These are phyloP conservation scores for Hypena proboscidalis DNA, from an alignment of 2,888 invertebrate species.

Conservation along the genomic window DNA sequence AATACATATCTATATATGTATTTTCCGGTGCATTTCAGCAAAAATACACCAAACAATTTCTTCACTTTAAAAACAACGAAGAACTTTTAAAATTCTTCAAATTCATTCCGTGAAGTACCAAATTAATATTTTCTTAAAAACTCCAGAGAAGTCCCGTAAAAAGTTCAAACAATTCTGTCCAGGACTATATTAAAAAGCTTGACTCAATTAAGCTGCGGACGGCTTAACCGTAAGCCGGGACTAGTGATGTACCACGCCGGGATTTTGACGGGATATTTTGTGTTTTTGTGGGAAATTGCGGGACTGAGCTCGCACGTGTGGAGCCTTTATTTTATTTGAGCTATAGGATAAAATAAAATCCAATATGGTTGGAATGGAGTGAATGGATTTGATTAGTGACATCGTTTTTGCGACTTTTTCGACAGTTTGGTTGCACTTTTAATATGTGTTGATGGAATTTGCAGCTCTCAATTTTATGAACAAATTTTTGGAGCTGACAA, in stretches of 20 bases:
- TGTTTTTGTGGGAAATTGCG: constrained; percentile 15
- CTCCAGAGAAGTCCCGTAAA: constrained; percentile 15
- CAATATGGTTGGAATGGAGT: no score
- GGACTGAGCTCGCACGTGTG: background rate
- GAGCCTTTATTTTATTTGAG: no score
- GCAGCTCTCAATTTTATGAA: no score
- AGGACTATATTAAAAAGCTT: constrained; percentile 48
- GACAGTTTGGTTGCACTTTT: background rate
- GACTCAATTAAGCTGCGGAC: constrained; percentile 48
- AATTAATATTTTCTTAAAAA: constrained; percentile 16
- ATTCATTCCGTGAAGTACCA: background rate
- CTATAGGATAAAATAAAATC: no score
- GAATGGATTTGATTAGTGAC: constrained; percentile 3
- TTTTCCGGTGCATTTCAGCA: no score
- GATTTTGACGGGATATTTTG: constrained; percentile 24
- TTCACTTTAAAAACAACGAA: background rate
- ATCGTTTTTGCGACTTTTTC: constrained; percentile 3
- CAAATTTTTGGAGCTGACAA: no score
- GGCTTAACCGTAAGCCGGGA: constrained; percentile 43
- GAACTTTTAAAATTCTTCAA: background rate
- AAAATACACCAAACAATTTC: background rate
- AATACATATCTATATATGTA: no score
- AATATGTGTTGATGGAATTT: background rate
- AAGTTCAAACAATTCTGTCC: constrained; percentile 40
- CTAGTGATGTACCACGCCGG: constrained; percentile 35